Evolutionary conservation across 2,888 invertebrate species (phyloP), one percentile per base, ranked within the genome.

Genomic region (Aquatica leii): DNA sequence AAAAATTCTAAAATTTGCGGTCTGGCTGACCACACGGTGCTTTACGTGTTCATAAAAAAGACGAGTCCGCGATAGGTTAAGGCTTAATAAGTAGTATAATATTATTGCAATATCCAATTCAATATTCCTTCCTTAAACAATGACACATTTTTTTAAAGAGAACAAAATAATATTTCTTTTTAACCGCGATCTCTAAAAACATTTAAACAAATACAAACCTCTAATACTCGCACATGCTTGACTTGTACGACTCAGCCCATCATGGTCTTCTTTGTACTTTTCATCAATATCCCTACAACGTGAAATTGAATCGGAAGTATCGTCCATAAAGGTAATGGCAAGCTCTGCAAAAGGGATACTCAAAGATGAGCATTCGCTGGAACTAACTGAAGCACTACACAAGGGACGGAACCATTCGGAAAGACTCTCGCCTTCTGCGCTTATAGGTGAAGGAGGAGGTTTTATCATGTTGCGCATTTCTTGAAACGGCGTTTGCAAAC

Each of bases 381-480:
- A 74, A 54, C 73, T 76, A 1, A 61, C 69, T 5, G 68, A 62
- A 24, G 56, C 46, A 11, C 67, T 69, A 52, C 69, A 62, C 60
- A 77, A 69, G 58, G 75, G 74, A 73, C 81, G 81, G 69, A 81
- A 82, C 80, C 82, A 82, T 62, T 82, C 82, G 5, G 81, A 81
- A 4, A 81, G 73, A 63, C 80, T 81, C 65, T 79, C 80, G 2
- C 80, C 80, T 64, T 81, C 81, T 37, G 74, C 76, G 41, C 77
- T 78, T 9, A 80, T 78, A 2, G 82, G 81, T 2, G 80, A 81
- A 21, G 80, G 77, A 0, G 81, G 80, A 2, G 86, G 85, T 71
- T 84, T 82, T 58, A 87, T 80, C 84, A 86, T 85, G 69, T 86
- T 85, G 60, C 84, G 80, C 76, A 87, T 77, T 74, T 87, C 84